Conservation (phyloP, 2,797 vertebrate genomes). For the Cygnus olor region DNA sequence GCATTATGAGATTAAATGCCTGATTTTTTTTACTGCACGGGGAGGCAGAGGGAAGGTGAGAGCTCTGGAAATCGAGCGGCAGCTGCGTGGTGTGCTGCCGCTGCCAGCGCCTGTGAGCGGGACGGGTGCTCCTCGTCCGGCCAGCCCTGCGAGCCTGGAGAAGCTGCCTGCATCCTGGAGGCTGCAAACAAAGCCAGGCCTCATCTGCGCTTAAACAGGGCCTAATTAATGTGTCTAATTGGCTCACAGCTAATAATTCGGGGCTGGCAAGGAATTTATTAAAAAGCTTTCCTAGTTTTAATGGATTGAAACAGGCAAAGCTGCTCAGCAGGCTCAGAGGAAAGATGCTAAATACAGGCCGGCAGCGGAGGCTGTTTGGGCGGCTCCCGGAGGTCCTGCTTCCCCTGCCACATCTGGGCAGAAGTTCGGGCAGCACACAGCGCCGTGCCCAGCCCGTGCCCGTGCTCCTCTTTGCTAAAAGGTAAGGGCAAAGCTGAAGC, state of each 20-base stretch:
- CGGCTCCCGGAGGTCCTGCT: neutral
- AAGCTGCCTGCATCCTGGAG: neutral
- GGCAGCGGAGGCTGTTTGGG: neutral
- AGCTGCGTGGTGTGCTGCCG: neutral
- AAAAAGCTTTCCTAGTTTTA: conserved; percentile 43
- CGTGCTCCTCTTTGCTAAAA: too few species aligned
- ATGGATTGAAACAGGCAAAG: conserved; percentile 26
- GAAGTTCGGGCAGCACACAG: too few species aligned
- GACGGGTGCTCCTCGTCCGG: accelerated
- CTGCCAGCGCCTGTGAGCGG: neutral
- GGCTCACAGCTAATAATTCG: conserved; percentile 15
- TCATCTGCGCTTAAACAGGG: conserved; percentile 31
- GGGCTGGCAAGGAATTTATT: neutral
- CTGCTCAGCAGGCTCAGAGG: neutral
- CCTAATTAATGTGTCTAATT: conserved; percentile 25
- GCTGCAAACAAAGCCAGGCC: conserved; percentile 3
- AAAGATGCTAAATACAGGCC: neutral
- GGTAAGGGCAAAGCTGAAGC: too few species aligned
- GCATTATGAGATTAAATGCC: conserved; percentile 61
- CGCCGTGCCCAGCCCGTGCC: too few species aligned
- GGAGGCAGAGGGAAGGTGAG: neutral
- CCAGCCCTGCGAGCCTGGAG: neutral
- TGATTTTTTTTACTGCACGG: conserved; percentile 51
- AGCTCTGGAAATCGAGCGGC: conserved; percentile 19
- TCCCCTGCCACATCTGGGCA: too few species aligned